Conservation (phyloP, 2,888 invertebrate genomes). For the Salpingus planirostris region DNA sequence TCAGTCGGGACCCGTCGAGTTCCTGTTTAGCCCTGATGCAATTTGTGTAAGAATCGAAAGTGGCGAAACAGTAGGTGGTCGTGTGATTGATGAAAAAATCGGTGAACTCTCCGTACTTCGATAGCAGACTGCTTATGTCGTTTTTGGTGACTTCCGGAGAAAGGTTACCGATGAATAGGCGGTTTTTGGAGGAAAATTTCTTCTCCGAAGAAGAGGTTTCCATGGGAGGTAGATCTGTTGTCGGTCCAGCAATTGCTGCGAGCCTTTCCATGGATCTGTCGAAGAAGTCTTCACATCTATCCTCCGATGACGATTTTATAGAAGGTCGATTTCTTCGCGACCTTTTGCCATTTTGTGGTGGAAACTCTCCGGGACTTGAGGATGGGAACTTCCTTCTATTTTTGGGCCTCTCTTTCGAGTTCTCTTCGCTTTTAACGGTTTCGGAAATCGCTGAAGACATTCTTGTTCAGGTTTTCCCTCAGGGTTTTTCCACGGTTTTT, state of each 20-base stretch:
- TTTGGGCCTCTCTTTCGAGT: no score
- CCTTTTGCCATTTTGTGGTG: no score
- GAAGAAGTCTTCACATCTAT: no score
- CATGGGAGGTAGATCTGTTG: constrained; percentile 64
- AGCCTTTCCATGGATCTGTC: constrained; percentile 49
- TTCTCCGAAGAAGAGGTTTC: constrained; percentile 67
- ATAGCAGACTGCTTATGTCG: constrained; percentile 72
- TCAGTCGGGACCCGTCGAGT: constrained; percentile 67
- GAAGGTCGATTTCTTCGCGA: no score
- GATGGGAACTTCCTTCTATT: no score
- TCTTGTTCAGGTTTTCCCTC: no score
- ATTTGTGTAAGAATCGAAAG: constrained; percentile 67
- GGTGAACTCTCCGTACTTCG: constrained; percentile 74
- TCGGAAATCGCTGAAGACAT: no score
- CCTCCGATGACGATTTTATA: no score
- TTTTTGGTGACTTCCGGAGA: constrained; percentile 74
- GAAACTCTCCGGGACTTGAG: no score
- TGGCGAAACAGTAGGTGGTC: constrained; percentile 91
- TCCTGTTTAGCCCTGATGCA: constrained; percentile 87
- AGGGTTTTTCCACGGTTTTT: no score
- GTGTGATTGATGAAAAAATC: constrained; percentile 84
- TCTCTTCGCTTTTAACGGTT: no score
- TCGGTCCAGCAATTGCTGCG: constrained; percentile 62
- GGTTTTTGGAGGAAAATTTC: constrained; percentile 82
- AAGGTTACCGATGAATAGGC: constrained; percentile 64